These are phyloP conservation scores for Suillia variegata DNA, from an alignment of 2,888 invertebrate genomes.

Conservation along the genomic window DNA sequence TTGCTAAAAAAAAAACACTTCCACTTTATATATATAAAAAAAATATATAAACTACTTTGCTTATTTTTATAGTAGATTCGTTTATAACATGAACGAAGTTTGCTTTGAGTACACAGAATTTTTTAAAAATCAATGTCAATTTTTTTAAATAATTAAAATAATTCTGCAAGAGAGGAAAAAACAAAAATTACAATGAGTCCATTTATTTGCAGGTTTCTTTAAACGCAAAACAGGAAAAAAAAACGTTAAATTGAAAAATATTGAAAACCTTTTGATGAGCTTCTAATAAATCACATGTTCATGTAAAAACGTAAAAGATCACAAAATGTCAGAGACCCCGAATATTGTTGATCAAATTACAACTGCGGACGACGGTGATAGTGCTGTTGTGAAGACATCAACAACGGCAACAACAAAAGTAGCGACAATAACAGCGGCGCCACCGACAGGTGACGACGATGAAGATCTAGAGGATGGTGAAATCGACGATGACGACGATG, in stretches of 20 bases:
- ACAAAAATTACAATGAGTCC: conserved; percentile 18
- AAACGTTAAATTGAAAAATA: neutral
- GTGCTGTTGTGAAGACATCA: neutral
- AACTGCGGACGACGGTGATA: neutral
- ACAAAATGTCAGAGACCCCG: conserved; percentile 23
- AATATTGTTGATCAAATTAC: neutral
- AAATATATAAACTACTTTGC: too few relatives aligned
- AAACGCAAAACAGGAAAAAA: neutral
- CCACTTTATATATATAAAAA: too few relatives aligned
- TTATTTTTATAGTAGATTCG: too few relatives aligned
- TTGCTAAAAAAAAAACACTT: too few relatives aligned
- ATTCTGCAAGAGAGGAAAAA: neutral
- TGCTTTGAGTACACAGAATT: too few relatives aligned
- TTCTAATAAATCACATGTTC: neutral
- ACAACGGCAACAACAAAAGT: too few relatives aligned
- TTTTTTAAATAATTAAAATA: neutral
- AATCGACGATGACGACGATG: conserved; percentile 71
- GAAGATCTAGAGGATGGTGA: conserved; percentile 87
- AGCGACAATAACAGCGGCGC: neutral
- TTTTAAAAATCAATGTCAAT: too few relatives aligned
- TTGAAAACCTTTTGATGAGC: neutral
- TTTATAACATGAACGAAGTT: too few relatives aligned
- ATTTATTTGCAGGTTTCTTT: conserved; percentile 22
- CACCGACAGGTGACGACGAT: conserved; percentile 36
- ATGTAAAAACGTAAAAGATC: neutral